Evolutionary conservation across 2,113 vertebrate genomes (phyloP).

Genomic region (Antechinus stuartii): DNA sequence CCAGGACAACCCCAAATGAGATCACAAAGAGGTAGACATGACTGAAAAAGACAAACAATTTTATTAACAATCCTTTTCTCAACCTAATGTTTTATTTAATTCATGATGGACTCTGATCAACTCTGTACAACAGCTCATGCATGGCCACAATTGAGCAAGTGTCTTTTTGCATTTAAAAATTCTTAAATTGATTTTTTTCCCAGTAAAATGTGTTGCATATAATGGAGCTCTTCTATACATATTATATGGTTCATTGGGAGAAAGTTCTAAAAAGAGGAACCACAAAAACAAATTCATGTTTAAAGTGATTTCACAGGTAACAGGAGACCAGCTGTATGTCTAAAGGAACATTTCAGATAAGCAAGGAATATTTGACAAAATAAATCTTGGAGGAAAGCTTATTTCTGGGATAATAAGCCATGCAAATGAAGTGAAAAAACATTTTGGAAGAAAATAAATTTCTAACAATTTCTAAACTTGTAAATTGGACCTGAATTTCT

Average conservation of each 20-base stretch:
- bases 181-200: not conserved
- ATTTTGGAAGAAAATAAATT: not conserved
- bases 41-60: not conserved
- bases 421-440: not conserved
- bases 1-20: not conserved
- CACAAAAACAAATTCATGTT: not conserved
- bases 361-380: slow-evolving; percentile 11
- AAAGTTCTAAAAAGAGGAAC: not conserved
- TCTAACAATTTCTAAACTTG: not conserved
- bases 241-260: not conserved
- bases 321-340: slow-evolving; percentile 8
- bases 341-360: slow-evolving; percentile 36
- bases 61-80: slow-evolving; percentile 77
- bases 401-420: not conserved
- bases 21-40: not conserved
- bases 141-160: not conserved
- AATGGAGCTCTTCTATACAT: not conserved
- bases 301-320: not conserved
- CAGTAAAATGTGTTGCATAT: slow-evolving; percentile 5
- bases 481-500: not conserved
- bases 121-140: not conserved
- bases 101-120: slow-evolving; percentile 72
- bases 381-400: slow-evolving; percentile 31
- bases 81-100: slow-evolving; percentile 81
- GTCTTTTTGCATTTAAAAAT: not conserved